Evolutionary conservation across 2,888 invertebrate genomes (phyloP).

Genomic region (Zhengitettix transpicula): DNA sequence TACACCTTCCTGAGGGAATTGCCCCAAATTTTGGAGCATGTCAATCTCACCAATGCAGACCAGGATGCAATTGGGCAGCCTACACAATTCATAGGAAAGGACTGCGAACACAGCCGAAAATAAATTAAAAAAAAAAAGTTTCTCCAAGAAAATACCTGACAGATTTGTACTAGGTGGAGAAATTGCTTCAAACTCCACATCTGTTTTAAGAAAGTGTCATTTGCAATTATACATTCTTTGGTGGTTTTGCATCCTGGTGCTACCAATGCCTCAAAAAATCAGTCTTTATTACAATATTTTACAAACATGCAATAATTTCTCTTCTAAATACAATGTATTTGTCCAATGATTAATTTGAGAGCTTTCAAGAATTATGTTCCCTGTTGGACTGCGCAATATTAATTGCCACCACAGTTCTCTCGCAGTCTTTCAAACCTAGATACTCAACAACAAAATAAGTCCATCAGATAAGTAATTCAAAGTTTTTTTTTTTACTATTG

Average conservation of each 20-base stretch:
- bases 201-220: background rate
- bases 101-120: background rate
- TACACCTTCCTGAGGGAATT: constrained; percentile 8
- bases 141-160: background rate
- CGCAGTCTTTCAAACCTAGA: background rate
- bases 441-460: constrained; percentile 2
- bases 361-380: too few relatives aligned
- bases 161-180: background rate
- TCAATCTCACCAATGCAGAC: background rate
- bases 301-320: too few relatives aligned
- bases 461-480: background rate
- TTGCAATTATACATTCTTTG: background rate
- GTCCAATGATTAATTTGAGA: background rate
- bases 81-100: background rate
- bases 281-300: background rate
- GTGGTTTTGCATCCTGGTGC: background rate
- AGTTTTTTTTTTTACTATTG: background rate
- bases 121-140: background rate
- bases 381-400: background rate
- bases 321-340: background rate
- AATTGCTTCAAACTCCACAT: background rate
- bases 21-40: background rate
- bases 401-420: background rate
- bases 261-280: background rate
- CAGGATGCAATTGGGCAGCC: constrained; percentile 1